phyloP scores from a whole-genome alignment of 2,113 vertebrate genomes.

The Paracanthobrama guichenoti region DNA sequence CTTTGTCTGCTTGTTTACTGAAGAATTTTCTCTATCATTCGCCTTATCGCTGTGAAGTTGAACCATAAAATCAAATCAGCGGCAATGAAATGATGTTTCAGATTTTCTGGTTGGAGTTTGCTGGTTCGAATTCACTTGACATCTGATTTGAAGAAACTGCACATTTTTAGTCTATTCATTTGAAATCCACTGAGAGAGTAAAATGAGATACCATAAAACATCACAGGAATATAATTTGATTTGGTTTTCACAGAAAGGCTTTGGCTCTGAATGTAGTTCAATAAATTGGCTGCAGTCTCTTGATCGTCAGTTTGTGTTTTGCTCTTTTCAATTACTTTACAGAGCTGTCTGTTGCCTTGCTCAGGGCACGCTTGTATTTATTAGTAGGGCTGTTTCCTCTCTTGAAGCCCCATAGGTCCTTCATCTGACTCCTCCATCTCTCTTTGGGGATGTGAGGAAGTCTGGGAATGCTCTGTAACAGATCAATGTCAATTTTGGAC shows the following conservation, averaged over 20 bases:
- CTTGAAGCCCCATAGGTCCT: conserved; percentile 55
- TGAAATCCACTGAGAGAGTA: conserved; percentile 3
- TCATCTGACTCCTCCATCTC: conserved; percentile 32
- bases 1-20: conserved; percentile 41
- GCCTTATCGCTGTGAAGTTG: background rate
- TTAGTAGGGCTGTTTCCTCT: conserved; percentile 35
- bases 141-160: conserved; percentile 22
- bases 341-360: background rate
- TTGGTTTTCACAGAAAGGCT: conserved; percentile 8
- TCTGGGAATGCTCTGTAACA: conserved; percentile 38
- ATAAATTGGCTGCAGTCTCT: conserved; percentile 4
- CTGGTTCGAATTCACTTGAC: conserved; percentile 17
- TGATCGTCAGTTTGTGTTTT: conserved; percentile 19
- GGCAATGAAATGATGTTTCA: conserved; percentile 4
- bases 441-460: conserved; percentile 26
- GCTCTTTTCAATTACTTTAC: conserved; percentile 20
- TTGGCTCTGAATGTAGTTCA: background rate
- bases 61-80: conserved; percentile 32
- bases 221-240: conserved; percentile 20
- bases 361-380: background rate
- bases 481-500: conserved; percentile 36
- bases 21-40: conserved; percentile 28
- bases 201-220: background rate
- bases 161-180: conserved; percentile 28
- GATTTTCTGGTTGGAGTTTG: background rate